A percentile compares a stretch with the other conserved stretches of the same genome.
Conservation (phyloP, 2,797 vertebrate genomes). For the Novumbra hubbsi region DNA sequence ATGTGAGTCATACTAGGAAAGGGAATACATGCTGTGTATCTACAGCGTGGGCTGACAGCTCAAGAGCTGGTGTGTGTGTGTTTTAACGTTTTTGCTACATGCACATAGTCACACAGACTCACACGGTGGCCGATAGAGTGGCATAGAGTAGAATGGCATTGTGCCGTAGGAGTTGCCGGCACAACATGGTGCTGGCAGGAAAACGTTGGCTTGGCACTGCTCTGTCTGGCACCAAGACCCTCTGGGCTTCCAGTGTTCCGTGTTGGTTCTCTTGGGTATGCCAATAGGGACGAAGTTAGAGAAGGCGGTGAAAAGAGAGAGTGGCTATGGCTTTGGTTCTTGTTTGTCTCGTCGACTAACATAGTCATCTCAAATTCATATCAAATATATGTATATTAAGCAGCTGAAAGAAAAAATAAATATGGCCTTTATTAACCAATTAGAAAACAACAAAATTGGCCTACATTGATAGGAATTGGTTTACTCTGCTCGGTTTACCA, state of each 20-base stretch:
- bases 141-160: conserved; percentile 29
- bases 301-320: neutral
- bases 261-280: neutral
- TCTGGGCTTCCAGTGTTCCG: neutral
- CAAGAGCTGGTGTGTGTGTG: neutral
- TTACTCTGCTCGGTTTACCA: no score
- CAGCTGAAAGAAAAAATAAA: no score
- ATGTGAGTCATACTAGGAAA: conserved; percentile 36
- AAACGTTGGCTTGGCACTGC: conserved; percentile 23
- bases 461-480: no score
- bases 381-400: no score
- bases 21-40: conserved; percentile 4
- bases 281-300: neutral
- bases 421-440: no score
- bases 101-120: neutral
- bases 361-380: no score
- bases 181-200: conserved; percentile 30
- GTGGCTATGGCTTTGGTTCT: neutral
- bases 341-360: neutral
- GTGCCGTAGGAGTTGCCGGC: conserved; percentile 32
- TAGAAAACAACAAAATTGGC: no score
- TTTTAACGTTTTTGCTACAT: no score
- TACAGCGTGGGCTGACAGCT: neutral
- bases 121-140: neutral
- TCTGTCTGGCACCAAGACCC: neutral